Conservation (phyloP, 2,113 vertebrate genomes). For the Eudyptes chrysolophus region DNA sequence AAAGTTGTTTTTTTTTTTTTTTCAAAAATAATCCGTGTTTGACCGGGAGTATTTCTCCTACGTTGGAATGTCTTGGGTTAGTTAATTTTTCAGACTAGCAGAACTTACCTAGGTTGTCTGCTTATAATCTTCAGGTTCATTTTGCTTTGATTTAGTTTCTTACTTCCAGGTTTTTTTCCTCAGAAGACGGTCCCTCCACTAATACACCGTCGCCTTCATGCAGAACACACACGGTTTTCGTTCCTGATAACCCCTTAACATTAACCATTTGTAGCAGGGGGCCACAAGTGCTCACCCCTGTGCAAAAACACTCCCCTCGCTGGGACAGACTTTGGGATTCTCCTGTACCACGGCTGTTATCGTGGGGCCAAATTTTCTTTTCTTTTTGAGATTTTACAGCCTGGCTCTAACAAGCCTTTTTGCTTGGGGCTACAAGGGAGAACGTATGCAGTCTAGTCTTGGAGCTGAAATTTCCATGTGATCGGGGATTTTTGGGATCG, state of each 20-base stretch:
- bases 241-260: neutral
- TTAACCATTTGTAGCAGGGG: neutral
- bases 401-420: neutral
- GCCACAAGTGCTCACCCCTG: neutral
- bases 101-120: neutral
- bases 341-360: neutral
- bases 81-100: neutral
- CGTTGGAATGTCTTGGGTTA: neutral
- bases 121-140: neutral
- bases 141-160: neutral
- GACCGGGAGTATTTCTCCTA: neutral
- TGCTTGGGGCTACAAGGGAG: neutral
- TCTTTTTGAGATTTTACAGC: neutral
- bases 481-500: neutral
- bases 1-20: neutral
- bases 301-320: rapidly evolving
- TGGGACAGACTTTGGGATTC: neutral
- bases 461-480: neutral
- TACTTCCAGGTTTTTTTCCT: neutral
- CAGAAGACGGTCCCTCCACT: neutral
- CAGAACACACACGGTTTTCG: neutral
- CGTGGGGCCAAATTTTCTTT: neutral
- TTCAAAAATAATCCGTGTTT: neutral
- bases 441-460: neutral
- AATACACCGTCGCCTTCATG: rapidly evolving